Evolutionary conservation across 2,888 invertebrate genomes (phyloP).

Genomic region (Baronia brevicornis): DNA sequence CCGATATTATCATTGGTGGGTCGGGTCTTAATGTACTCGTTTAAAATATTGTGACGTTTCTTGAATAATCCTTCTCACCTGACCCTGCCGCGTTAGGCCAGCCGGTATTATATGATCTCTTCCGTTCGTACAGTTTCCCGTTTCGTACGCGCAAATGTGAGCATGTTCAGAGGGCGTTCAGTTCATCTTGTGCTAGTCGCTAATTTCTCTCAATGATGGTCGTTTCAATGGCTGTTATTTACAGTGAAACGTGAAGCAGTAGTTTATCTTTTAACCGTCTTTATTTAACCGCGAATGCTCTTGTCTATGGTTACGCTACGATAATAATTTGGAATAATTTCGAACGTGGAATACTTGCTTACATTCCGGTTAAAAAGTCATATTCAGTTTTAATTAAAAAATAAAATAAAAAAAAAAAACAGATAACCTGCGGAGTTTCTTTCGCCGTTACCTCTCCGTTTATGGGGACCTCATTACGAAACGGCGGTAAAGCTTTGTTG

Average conservation of each 20-base stretch:
- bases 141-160: background rate
- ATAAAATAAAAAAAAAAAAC: too few relatives aligned
- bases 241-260: constrained; percentile 39
- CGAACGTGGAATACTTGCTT: constrained; percentile 44
- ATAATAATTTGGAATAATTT: constrained; percentile 33
- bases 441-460: too few relatives aligned
- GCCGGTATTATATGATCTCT: constrained; percentile 24
- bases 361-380: too few relatives aligned
- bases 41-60: constrained; percentile 65
- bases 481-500: too few relatives aligned
- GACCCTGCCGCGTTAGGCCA: constrained; percentile 31
- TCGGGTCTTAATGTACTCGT: constrained; percentile 53
- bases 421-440: too few relatives aligned
- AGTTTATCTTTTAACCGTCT: constrained; percentile 47
- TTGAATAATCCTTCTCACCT: constrained; percentile 57
- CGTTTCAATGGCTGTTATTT: constrained; percentile 62
- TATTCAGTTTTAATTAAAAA: too few relatives aligned
- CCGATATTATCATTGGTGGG: constrained; percentile 51
- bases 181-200: constrained; percentile 38
- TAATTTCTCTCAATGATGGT: constrained; percentile 59
- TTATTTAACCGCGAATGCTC: constrained; percentile 48
- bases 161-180: constrained; percentile 20
- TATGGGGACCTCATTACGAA: too few relatives aligned
- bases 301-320: constrained; percentile 43
- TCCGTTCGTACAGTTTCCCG: constrained; percentile 2